Evolutionary conservation across 2,113 vertebrate genomes (phyloP).

Genomic region (Atractosteus spatula): DNA sequence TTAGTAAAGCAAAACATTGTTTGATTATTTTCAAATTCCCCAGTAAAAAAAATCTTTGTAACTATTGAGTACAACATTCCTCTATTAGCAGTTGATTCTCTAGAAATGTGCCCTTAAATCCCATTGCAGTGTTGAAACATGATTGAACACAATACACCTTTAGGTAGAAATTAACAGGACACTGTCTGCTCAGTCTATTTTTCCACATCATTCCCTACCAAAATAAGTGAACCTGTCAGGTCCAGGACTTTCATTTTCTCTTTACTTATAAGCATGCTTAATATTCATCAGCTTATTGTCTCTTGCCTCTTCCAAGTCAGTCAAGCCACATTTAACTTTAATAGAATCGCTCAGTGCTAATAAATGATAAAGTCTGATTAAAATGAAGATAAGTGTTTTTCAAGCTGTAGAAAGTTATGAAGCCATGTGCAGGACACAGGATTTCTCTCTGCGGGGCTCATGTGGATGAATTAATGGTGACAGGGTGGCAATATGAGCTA

Average conservation of each 20-base stretch:
- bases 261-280: slow-evolving; percentile 44
- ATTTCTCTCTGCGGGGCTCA: slow-evolving; percentile 47
- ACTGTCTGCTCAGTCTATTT: slow-evolving; percentile 8
- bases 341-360: slow-evolving; percentile 52
- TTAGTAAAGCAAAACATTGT: no score
- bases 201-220: slow-evolving; percentile 1
- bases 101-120: slow-evolving; percentile 7
- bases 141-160: slow-evolving; percentile 10
- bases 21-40: no score
- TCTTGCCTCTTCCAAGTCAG: slow-evolving; percentile 46
- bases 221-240: slow-evolving; percentile 19
- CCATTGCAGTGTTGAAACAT: neutral
- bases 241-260: slow-evolving; percentile 26
- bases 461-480: slow-evolving; percentile 63
- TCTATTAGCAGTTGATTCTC: neutral
- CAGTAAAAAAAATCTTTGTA: no score
- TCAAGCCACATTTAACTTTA: slow-evolving; percentile 50
- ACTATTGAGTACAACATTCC: slow-evolving; percentile 2
- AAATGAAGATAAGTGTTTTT: slow-evolving; percentile 45
- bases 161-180: slow-evolving; percentile 4
- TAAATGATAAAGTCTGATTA: slow-evolving; percentile 66
- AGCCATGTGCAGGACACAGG: slow-evolving; percentile 55
- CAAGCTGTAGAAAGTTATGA: slow-evolving; percentile 57
- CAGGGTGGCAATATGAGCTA: slow-evolving; percentile 53
- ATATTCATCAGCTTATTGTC: slow-evolving; percentile 50